A percentile compares a stretch with the other conserved stretches of the same genome.
Conservation (phyloP, 1,140 invertebrate species). For the Matsumurasca onukii region DNA sequence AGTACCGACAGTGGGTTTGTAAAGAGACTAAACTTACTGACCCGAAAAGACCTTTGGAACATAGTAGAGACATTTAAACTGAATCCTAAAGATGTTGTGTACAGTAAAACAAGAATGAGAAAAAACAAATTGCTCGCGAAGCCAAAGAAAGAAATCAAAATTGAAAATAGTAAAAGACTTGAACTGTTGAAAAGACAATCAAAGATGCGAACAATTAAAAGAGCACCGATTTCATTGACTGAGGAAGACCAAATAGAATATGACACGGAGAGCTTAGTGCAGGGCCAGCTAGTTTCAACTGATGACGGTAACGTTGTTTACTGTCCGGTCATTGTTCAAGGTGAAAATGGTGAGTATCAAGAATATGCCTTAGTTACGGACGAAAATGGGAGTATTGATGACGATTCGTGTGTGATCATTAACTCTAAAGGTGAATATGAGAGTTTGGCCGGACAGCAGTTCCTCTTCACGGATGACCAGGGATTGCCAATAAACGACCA, state of each 20-base stretch:
- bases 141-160: background rate
- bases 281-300: background rate
- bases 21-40: background rate
- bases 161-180: too few species aligned
- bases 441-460: background rate
- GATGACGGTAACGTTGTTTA: constrained; percentile 2
- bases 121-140: background rate
- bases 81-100: constrained; percentile 16
- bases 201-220: background rate
- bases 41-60: constrained; percentile 15
- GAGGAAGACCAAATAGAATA: background rate
- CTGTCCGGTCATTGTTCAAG: background rate
- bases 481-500: too few species aligned
- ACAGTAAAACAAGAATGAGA: constrained; percentile 3
- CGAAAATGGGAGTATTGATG: background rate
- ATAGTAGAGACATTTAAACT: constrained; percentile 8
- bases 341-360: background rate
- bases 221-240: background rate
- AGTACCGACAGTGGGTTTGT: background rate
- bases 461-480: background rate
- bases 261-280: background rate
- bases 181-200: background rate
- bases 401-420: background rate
- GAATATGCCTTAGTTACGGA: background rate
- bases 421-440: background rate